Base-by-base conservation (phyloP, 2,888 invertebrate species). In the Agriopis marginaria region DNA sequence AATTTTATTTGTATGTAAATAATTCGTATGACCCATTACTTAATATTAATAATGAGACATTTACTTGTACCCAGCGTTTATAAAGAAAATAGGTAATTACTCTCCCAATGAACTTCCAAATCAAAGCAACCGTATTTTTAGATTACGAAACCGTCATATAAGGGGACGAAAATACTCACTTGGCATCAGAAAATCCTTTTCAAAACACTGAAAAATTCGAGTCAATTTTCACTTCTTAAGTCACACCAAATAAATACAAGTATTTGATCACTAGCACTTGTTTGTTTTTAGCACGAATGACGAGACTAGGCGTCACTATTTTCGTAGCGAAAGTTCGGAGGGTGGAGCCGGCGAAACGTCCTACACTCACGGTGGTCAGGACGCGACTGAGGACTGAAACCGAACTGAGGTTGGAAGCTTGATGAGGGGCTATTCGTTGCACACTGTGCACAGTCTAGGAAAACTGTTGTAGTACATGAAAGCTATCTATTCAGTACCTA, bases 291-390 rank as follows among this genome's bases (percentile, higher is more conserved):
- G 23, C 64, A 68, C 60, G 12, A 8, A 12, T 8, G 12, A 42
- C 32, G 32, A 32, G 17, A 76, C 76, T 75, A 74, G 74, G 82
- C 82, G 82, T 78, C 85, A 88, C 85, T 90, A 90, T 89, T 89
- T 88, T 89, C 90, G 90, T 88, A 85, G 81, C 76, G 77, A 76
- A 79, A 82, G 78, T 81, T 76, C 69, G 39, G 63, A 73, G 73
- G 58, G 74, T 75, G 74, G 66, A 51, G 61, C 14, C 40, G 58
- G 51, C 65, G 68, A 76, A 81, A 71, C 90, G 83, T 77, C 86
- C 84, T 66, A 66, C 81, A 82, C 79, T 77, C 72, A 63, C 80
- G 75, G 75, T 80, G 77, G 83, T 75, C 79, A 73, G 82, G 78
- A 81, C 84, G 81, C 82, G 76, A 91, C 91, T 89, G 83, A 81